Evolutionary conservation across 2,797 vertebrate genomes (phyloP).

Genomic region (Coilia nasus): DNA sequence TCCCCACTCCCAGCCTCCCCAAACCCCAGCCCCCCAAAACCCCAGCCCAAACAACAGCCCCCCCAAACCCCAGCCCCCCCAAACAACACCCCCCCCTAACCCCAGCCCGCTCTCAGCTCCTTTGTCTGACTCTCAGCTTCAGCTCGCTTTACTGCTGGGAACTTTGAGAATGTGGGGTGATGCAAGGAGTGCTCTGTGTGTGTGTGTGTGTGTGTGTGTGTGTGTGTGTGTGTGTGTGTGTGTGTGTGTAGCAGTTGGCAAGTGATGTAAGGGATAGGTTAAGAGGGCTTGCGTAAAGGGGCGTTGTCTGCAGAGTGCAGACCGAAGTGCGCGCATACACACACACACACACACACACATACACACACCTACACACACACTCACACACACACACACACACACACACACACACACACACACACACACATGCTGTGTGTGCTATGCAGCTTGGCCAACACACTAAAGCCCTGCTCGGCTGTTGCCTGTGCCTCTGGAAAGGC

Average conservation of each 20-base stretch:
- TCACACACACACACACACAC: neutral
- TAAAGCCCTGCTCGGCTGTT: neutral
- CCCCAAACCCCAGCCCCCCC: constrained; percentile 31
- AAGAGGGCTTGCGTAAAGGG: neutral
- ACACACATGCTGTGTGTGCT: neutral
- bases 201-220: neutral
- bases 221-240: neutral
- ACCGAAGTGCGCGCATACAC: no score
- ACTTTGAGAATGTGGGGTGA: constrained; percentile 1
- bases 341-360: no score
- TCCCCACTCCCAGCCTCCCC: constrained; percentile 54
- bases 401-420: neutral
- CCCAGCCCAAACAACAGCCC: constrained; percentile 33
- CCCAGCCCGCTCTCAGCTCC: constrained; percentile 46
- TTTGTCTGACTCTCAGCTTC: constrained; percentile 53
- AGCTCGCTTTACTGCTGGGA: neutral
- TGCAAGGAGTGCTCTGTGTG: neutral
- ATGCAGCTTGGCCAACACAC: neutral
- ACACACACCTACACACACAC: no score
- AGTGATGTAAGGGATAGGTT: neutral
- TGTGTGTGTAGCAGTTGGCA: neutral
- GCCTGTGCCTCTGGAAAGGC: neutral
- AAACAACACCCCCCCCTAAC: no score
- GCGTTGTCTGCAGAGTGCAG: neutral
- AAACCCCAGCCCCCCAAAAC: constrained; percentile 49